Conservation (phyloP, 2,797 vertebrate genomes). For the Urophycis tenuis region DNA sequence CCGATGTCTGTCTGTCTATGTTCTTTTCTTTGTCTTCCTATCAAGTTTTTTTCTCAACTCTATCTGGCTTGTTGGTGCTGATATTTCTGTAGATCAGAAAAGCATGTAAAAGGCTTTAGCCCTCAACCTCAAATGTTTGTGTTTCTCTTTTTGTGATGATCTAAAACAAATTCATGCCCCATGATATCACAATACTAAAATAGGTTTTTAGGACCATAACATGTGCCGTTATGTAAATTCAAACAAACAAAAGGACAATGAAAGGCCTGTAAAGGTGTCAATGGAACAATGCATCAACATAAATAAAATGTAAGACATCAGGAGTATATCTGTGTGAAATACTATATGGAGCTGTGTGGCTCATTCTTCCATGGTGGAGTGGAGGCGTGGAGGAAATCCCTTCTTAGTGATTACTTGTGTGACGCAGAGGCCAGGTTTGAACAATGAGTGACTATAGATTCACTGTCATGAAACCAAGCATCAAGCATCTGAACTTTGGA, state of each 20-base stretch:
- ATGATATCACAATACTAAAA: neutral
- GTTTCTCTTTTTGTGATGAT: neutral
- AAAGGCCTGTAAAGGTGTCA: neutral
- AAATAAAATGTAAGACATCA: no score
- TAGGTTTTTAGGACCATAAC: neutral
- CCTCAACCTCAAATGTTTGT: neutral
- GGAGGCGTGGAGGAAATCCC: no score
- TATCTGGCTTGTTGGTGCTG: neutral
- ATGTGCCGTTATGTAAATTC: neutral
- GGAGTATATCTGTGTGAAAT: no score
- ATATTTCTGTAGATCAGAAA: neutral
- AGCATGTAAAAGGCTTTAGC: neutral
- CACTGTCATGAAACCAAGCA: no score
- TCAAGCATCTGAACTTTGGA: neutral
- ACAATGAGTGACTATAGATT: no score
- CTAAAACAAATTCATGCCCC: neutral
- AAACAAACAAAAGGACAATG: neutral
- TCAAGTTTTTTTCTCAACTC: neutral
- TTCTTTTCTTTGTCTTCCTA: slow-evolving; percentile 5
- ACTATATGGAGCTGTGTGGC: no score
- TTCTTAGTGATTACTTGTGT: no score
- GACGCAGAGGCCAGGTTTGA: no score
- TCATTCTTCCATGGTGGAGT: no score
- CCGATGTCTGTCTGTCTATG: neutral
- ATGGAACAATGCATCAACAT: neutral